These are phyloP conservation scores for Hippopotamyrus pictus DNA, from an alignment of 2,797 vertebrate species.

Conservation along the genomic window DNA sequence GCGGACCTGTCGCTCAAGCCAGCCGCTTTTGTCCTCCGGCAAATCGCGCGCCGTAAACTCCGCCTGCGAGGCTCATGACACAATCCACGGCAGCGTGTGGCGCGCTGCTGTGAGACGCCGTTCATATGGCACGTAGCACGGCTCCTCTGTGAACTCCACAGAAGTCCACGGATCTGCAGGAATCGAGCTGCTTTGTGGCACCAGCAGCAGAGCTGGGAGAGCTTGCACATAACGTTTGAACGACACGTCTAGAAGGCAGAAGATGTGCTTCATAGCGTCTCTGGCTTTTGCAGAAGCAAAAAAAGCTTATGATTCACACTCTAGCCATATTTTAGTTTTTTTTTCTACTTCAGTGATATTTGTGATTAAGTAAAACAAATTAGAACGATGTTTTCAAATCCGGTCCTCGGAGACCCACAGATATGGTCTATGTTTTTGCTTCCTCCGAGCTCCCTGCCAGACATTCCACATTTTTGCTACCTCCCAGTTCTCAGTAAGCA, in stretches of 20 bases:
- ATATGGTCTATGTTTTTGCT: background rate
- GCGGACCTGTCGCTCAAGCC: background rate
- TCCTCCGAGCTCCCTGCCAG: background rate
- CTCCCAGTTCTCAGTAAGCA: background rate
- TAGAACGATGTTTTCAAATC: background rate
- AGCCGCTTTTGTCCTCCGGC: background rate
- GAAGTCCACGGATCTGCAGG: background rate
- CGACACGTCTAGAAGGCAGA: background rate
- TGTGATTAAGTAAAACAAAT: background rate
- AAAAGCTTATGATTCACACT: background rate
- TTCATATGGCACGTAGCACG: background rate
- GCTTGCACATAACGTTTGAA: background rate
- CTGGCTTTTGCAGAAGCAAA: background rate
- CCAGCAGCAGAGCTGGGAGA: background rate
- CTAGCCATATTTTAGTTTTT: background rate
- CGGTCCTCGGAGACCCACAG: background rate
- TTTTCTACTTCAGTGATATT: background rate
- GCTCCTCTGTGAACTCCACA: background rate
- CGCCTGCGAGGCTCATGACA: background rate
- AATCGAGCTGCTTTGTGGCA: background rate
- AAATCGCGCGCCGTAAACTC: background rate
- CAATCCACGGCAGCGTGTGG: background rate
- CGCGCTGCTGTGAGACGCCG: background rate
- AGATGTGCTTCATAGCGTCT: background rate
- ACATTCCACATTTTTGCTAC: background rate